Base-by-base conservation (phyloP, 2,888 invertebrate species). In the Autographa gamma region DNA sequence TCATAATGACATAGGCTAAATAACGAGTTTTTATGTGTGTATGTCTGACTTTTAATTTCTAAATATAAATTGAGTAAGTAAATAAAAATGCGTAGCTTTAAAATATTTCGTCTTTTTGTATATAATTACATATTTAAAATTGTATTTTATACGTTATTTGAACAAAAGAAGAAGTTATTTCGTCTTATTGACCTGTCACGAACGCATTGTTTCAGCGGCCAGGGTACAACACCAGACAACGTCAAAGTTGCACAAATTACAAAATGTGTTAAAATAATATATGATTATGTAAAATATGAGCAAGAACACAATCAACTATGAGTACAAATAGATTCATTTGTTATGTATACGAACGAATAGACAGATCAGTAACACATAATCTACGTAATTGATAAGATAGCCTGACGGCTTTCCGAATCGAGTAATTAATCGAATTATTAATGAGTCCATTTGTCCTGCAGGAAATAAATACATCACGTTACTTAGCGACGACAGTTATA, bases 401-500 rank as follows among this genome's bases (percentile, higher is more conserved):
- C 56, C 74, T 60, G 71, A 71, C 69, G 66, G 65, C 77, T 69
- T 72, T 74, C 68, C 67, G 66, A 59, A 71, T 71, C 70, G 68
- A 78, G 52, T 63, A 73, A 73, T 79, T 69, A 79, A 81, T 71
- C 69, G 65, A 71, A 67, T 77, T 71, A 79, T 69, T 74, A 78
- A 79, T 84, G 60, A 60, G 54, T 68, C 74, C 66, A 64, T 77
- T 80, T 75, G 74, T 81, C 72, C 68, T 69, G 79, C 96, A 97
- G 98, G 98, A 89, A 98, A 98, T 90, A 98, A 98, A 95, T 98
- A 98, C 94, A 97, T 98, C 92, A 98, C 98, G 62, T 96, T 97
- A 72, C 97, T 98, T 80, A 97, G 97, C 89, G 98, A 98, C 94
- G 98, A 96, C 90, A 98, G 98, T 86, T 98, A 98, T 96, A 98